A percentile compares a stretch with the other conserved stretches of the same genome.
phyloP scores from a whole-genome alignment of 2,797 vertebrate species.

The Eulemur rubriventer region DNA sequence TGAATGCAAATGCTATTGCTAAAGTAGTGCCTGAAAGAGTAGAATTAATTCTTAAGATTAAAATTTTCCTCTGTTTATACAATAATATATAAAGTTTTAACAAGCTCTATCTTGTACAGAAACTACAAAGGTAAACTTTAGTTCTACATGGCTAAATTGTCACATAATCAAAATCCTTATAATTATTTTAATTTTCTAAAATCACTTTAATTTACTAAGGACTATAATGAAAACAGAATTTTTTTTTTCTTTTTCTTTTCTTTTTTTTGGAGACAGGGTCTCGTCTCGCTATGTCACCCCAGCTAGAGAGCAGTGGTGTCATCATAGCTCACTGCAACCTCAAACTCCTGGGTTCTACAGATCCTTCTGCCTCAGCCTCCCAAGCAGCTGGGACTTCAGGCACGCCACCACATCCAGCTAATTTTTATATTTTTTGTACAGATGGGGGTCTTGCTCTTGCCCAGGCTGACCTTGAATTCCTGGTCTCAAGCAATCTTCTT shows the following conservation, averaged over 20 bases:
- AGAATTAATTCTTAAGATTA: background rate
- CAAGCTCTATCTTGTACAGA: background rate
- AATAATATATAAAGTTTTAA: background rate
- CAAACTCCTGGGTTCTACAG: background rate
- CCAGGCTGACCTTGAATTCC: background rate
- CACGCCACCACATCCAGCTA: background rate
- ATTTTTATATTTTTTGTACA: background rate
- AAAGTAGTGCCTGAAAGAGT: background rate
- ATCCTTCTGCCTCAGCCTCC: background rate
- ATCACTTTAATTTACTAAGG: conserved; percentile 8
- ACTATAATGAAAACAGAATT: background rate
- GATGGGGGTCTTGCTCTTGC: background rate
- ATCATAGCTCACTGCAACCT: background rate
- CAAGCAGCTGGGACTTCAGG: background rate
- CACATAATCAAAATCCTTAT: background rate
- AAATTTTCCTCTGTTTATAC: background rate
- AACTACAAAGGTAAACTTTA: conserved; percentile 1
- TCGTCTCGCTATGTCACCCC: background rate
- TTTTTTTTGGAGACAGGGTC: background rate
- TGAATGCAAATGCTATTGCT: background rate
- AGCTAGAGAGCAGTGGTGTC: background rate
- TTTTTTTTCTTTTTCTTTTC: background rate
- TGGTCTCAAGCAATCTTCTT: background rate
- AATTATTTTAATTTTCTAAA: background rate
- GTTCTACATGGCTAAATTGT: background rate